Evolutionary conservation across 2,888 invertebrate species (phyloP).

Genomic region (Oscheius myriophilus): DNA sequence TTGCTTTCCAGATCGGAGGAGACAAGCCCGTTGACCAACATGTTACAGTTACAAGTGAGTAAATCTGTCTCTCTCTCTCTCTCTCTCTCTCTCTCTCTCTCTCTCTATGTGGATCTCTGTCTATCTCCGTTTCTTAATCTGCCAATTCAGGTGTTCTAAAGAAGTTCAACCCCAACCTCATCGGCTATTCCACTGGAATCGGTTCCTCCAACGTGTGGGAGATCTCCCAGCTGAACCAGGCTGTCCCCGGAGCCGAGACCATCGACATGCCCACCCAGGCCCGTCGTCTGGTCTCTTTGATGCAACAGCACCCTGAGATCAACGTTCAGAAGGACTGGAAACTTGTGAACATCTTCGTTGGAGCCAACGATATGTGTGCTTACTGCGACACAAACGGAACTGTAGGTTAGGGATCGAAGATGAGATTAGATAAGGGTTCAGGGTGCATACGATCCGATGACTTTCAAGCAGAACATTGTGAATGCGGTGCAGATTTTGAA

Average conservation of each 20-base stretch:
- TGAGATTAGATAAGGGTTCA: conserved; percentile 23
- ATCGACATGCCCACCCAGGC: conserved; percentile 54
- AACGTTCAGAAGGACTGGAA: conserved; percentile 65
- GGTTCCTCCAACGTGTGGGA: conserved; percentile 61
- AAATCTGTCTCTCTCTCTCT: not conserved
- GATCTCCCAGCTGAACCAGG: conserved; percentile 52
- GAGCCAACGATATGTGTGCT: conserved; percentile 64
- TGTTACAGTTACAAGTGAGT: conserved; percentile 56
- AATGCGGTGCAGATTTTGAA: conserved; percentile 53
- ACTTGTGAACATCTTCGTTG: conserved; percentile 64
- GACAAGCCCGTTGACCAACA: conserved; percentile 52
- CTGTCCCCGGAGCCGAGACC: conserved; percentile 58
- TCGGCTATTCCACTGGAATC: conserved; percentile 71
- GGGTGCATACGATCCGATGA: conserved; percentile 37
- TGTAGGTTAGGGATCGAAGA: conserved; percentile 11
- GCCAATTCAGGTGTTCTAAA: conserved; percentile 77
- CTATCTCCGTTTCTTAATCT: not conserved
- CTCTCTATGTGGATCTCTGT: not conserved
- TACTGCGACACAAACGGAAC: conserved; percentile 48
- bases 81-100: conserved; percentile 3
- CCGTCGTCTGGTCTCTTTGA: conserved; percentile 47
- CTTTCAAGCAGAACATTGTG: conserved; percentile 50
- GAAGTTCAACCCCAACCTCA: conserved; percentile 80
- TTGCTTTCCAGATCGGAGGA: conserved; percentile 60
- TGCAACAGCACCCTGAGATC: conserved; percentile 50